These are phyloP conservation scores for Ormyrus pomaceus DNA, from an alignment of 2,888 invertebrate genomes.

Conservation along the genomic window DNA sequence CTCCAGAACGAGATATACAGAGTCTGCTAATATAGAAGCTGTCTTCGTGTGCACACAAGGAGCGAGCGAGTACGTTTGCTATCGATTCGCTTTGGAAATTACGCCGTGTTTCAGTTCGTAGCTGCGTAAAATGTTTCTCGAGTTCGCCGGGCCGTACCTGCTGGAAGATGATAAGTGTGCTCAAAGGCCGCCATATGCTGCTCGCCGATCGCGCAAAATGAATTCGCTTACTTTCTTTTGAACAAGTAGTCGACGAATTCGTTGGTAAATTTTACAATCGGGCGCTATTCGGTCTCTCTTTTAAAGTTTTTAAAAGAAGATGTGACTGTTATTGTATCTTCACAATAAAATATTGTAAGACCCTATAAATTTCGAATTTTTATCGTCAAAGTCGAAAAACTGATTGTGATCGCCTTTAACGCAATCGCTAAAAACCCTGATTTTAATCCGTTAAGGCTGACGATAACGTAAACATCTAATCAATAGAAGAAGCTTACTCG, in stretches of 20 bases:
- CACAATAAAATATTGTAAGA: neutral
- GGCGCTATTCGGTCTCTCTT: too few species aligned
- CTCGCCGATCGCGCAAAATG: too few species aligned
- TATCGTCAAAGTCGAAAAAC: neutral
- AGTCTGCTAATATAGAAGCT: conserved; percentile 36
- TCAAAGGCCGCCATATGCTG: neutral
- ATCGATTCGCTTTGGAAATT: conserved; percentile 52
- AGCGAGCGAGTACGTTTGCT: neutral
- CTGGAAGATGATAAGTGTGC: conserved; percentile 17
- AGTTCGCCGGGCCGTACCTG: neutral
- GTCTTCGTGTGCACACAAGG: conserved; percentile 4
- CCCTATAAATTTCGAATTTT: too few species aligned
- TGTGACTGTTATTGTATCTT: too few species aligned
- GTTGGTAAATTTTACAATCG: too few species aligned
- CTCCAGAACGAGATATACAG: conserved; percentile 52
- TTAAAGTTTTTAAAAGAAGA: too few species aligned
- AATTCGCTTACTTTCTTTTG: too few species aligned
- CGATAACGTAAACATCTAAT: conserved; percentile 4
- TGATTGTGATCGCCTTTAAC: neutral
- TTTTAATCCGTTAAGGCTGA: neutral
- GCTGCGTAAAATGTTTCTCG: too few species aligned
- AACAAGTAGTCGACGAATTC: too few species aligned
- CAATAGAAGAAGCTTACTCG: conserved; percentile 21
- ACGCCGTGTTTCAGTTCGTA: conserved; percentile 4
- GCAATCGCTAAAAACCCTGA: too few species aligned